Conservation (phyloP, 2,888 invertebrate genomes). For the Drosophila koepferae region DNA sequence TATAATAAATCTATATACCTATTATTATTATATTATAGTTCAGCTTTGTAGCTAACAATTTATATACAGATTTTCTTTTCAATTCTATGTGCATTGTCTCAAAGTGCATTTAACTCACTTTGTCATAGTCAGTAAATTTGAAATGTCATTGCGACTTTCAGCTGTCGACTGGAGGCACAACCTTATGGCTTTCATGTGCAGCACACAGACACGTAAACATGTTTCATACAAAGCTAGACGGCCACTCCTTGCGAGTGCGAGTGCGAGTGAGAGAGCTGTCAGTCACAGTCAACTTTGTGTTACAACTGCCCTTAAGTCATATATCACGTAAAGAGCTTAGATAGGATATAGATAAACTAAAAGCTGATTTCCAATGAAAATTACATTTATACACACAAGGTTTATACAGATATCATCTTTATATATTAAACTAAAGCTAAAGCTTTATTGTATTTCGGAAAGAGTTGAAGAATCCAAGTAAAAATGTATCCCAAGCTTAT, state of each 20-base stretch:
- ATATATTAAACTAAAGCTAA: not conserved
- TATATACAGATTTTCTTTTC: conserved; percentile 46
- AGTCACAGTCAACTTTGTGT: conserved; percentile 29
- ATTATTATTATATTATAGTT: not conserved
- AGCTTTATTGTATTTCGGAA: not conserved
- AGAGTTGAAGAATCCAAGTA: not conserved
- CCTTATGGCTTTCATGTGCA: conserved; percentile 71
- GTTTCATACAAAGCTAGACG: not conserved
- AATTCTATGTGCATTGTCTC: conserved; percentile 56
- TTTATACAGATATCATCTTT: not conserved
- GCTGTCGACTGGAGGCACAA: conserved; percentile 68
- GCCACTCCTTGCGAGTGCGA: conserved; percentile 23
- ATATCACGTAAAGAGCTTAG: conserved; percentile 5
- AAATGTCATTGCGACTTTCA: conserved; percentile 73
- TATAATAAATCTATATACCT: not conserved
- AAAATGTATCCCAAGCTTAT: not conserved
- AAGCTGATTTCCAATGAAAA: not conserved
- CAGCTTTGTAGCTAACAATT: not conserved
- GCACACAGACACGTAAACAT: conserved; percentile 16
- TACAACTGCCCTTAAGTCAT: conserved; percentile 11
- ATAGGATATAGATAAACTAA: not conserved
- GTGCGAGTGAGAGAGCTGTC: conserved; percentile 31
- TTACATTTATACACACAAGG: not conserved
- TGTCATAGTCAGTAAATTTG: conserved; percentile 78
- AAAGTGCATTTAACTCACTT: conserved; percentile 79